A percentile compares a stretch with the other conserved stretches of the same genome.
phyloP scores from a whole-genome alignment of 2,888 invertebrate genomes.

The Meganola albula region DNA sequence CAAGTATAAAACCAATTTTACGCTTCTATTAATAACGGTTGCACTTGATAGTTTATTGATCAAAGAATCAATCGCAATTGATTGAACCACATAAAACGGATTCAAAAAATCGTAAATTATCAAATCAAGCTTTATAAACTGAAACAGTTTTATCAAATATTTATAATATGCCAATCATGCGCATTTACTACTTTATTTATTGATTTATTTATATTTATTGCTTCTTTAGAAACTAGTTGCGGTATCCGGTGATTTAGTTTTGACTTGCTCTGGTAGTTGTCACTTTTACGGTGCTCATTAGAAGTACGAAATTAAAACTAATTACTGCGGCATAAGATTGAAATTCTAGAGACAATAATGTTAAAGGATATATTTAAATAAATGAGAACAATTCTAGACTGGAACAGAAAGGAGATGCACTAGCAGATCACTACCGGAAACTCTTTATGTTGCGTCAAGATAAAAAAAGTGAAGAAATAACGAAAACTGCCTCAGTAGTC shows the following conservation, averaged over 20 bases:
- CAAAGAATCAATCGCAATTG: constrained; percentile 22
- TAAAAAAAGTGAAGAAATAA: too few species aligned
- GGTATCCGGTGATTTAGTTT: constrained; percentile 27
- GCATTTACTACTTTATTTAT: constrained; percentile 41
- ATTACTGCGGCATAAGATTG: too few species aligned
- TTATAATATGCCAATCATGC: constrained; percentile 44
- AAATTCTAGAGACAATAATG: too few species aligned
- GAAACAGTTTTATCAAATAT: constrained; percentile 44
- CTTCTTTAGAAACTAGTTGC: constrained; percentile 36
- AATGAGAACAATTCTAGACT: too few species aligned
- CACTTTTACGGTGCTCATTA: too few species aligned
- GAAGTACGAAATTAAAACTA: too few species aligned
- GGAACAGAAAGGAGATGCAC: too few species aligned
- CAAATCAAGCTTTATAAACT: constrained; percentile 29
- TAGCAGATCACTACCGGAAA: too few species aligned
- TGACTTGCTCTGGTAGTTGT: too few species aligned
- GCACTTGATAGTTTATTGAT: constrained; percentile 16
- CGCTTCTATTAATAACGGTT: constrained; percentile 13
- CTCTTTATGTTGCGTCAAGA: too few species aligned
- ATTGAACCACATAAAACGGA: constrained; percentile 29
- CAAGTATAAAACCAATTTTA: neutral
- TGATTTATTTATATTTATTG: constrained; percentile 40
- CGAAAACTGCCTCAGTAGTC: too few species aligned
- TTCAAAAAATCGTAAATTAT: constrained; percentile 36
- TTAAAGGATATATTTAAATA: too few species aligned